Percentiles rank a stretch among this genome's conserved stretches.
Evolutionary conservation across 2,888 invertebrate species (phyloP).

Genomic region (Macrostomum cliftonense): DNA sequence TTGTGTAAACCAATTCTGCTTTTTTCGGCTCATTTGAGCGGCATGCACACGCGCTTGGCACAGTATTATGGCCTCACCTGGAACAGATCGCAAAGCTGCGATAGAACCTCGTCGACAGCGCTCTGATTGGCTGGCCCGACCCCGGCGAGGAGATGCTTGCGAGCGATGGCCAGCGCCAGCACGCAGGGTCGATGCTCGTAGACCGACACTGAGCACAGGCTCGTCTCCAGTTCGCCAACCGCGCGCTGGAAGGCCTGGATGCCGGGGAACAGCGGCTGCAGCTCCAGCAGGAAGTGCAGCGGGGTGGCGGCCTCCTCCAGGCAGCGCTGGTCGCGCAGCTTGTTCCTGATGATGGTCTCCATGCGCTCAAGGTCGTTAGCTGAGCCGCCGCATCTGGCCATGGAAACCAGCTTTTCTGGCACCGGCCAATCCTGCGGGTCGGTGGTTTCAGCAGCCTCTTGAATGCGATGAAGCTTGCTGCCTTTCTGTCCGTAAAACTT

Average conservation of each 20-base stretch:
- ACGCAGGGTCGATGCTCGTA: neutral
- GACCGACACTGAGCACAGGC: neutral
- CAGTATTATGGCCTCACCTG: too few relatives aligned
- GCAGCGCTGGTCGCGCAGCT: constrained; percentile 25
- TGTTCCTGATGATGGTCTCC: constrained; percentile 25
- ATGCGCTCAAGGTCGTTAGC: constrained; percentile 25
- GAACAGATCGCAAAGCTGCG: too few relatives aligned
- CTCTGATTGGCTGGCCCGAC: neutral
- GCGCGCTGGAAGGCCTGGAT: too few relatives aligned
- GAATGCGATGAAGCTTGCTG: too few relatives aligned
- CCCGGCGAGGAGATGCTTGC: neutral
- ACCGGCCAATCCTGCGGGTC: constrained; percentile 18
- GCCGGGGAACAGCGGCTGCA: too few relatives aligned
- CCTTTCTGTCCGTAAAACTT: too few relatives aligned
- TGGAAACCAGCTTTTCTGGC: constrained; percentile 19
- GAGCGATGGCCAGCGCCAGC: constrained; percentile 1
- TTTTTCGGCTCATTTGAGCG: too few relatives aligned
- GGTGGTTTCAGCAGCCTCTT: neutral
- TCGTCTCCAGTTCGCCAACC: neutral
- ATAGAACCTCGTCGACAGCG: neutral
- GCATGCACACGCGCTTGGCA: too few relatives aligned
- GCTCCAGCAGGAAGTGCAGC: constrained; percentile 17
- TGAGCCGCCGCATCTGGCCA: constrained; percentile 24
- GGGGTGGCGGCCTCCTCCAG: constrained; percentile 19
- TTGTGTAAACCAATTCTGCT: too few relatives aligned